Base-by-base conservation (phyloP, 2,888 invertebrate genomes). In the Eudasyphora cyanicolor region DNA sequence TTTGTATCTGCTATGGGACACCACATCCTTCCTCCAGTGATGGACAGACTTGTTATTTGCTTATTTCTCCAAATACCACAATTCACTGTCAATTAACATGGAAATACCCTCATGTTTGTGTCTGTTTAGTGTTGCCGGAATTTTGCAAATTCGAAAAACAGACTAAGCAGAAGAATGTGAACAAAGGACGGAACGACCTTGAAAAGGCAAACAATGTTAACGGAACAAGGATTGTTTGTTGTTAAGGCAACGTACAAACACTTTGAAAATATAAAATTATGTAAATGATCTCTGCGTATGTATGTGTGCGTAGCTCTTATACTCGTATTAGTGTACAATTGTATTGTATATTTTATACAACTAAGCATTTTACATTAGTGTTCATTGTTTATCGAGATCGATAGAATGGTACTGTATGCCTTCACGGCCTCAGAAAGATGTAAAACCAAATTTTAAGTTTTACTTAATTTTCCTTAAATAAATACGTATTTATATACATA, bases 61-160 rank as follows among this genome's bases (percentile, higher is more conserved):
- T 38, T 38, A 10, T 38, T 38, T 4, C 10, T 1, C 12, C n/a
- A 45, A 49, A 49, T 49, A 49, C 49, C 57, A 24, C 24, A 60
- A 60, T 24, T 32, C 60, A 24, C 27, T 57, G 57, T 57, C 57
- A 57, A 27, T 57, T 24, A 57, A 57, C 8, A 24, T 57, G n/a
- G 14, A 57, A 57, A 27, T 24, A 27, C 57, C 27, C 57, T 24
- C 14, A 57, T 57, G 17, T 60, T 60, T 60, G n/a, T 60, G 29
- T 60, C 29, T 60, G 14, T 60, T 2, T 24, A 60, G 60, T 60
- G 60, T 14, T 32, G 10, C 60, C 24, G 27, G 60, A 29, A 27
- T 27, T n/a, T 29, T 60, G 29, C 6, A 24, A 12, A 57, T 54
- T 4, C 19, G 5, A 54, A 45, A 45, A 3, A n/a, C n/a, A n/a